Evolutionary conservation across 2,888 invertebrate species (phyloP).

Genomic region (Eilema depressum): DNA sequence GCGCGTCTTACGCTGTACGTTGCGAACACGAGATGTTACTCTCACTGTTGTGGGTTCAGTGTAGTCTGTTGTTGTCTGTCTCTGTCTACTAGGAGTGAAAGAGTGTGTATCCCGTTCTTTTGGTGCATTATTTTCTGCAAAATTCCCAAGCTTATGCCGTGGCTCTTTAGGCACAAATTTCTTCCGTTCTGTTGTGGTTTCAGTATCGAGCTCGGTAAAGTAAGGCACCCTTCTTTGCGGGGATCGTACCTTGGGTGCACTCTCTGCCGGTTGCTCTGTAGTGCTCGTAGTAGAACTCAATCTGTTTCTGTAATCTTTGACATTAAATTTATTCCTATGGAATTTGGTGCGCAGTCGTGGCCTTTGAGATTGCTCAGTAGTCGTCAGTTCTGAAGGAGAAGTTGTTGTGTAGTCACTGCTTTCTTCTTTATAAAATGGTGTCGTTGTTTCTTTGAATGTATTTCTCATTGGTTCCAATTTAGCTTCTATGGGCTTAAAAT

Average conservation of each 20-base stretch:
- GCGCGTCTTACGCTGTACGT: slow-evolving; percentile 73
- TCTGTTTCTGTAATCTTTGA: slow-evolving; percentile 91
- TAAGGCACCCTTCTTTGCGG: slow-evolving; percentile 82
- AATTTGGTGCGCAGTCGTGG: slow-evolving; percentile 85
- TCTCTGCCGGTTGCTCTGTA: slow-evolving; percentile 72
- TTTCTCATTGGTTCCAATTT: slow-evolving; percentile 66
- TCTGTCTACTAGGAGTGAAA: slow-evolving; percentile 69
- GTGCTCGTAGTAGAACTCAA: slow-evolving; percentile 86
- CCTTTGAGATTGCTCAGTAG: slow-evolving; percentile 65
- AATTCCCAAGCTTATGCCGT: slow-evolving; percentile 68
- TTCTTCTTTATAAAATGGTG: slow-evolving; percentile 60
- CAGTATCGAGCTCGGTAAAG: slow-evolving; percentile 69
- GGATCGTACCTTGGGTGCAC: slow-evolving; percentile 77
- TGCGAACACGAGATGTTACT: slow-evolving; percentile 77
- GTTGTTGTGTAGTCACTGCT: slow-evolving; percentile 66
- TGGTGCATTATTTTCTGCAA: slow-evolving; percentile 68
- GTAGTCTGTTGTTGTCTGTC: slow-evolving; percentile 69
- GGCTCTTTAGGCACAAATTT: slow-evolving; percentile 85
- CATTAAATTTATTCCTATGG: slow-evolving; percentile 91
- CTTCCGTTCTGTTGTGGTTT: slow-evolving; percentile 81
- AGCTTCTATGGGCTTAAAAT: slow-evolving; percentile 78
- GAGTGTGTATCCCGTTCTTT: slow-evolving; percentile 71
- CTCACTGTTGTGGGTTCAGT: slow-evolving; percentile 76
- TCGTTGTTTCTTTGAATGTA: slow-evolving; percentile 64
- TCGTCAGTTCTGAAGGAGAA: slow-evolving; percentile 66